phyloP scores from a whole-genome alignment of 2,888 invertebrate genomes.

The Spilosoma lubricipeda region DNA sequence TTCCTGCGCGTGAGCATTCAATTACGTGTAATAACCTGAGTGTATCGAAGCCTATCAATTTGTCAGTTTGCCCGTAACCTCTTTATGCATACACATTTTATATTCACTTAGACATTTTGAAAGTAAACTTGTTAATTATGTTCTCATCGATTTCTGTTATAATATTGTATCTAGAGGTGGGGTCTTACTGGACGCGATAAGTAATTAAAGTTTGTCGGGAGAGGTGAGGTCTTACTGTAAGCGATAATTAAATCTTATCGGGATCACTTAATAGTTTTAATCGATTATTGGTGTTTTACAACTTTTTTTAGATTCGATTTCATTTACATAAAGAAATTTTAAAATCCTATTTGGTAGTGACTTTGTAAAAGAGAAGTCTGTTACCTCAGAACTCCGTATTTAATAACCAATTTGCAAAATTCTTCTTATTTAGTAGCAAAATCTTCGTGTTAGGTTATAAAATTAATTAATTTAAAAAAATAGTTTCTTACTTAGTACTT shows the following conservation, averaged over 20 bases:
- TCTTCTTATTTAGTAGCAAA: too few relatives aligned
- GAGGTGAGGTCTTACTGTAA: conserved; percentile 29
- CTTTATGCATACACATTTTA: conserved; percentile 56
- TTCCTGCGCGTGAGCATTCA: conserved; percentile 75
- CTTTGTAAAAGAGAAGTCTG: background rate
- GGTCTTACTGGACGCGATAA: too few relatives aligned
- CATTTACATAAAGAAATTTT: background rate
- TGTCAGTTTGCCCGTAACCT: conserved; percentile 65
- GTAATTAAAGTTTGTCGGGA: conserved; percentile 27
- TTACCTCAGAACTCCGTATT: too few relatives aligned
- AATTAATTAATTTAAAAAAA: too few relatives aligned
- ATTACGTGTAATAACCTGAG: conserved; percentile 75
- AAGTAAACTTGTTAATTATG: conserved; percentile 81
- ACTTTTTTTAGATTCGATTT: conserved; percentile 5
- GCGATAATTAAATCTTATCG: conserved; percentile 26
- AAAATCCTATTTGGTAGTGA: background rate
- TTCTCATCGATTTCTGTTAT: conserved; percentile 73
- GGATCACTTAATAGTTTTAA: conserved; percentile 37
- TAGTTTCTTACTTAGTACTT: too few relatives aligned
- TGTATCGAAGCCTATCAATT: conserved; percentile 75
- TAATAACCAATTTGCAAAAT: too few relatives aligned
- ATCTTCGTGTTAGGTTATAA: too few relatives aligned
- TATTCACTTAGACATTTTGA: conserved; percentile 75
- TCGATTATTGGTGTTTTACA: conserved; percentile 1
- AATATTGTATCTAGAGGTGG: conserved; percentile 62